Evolutionary conservation across 2,797 vertebrate species (phyloP).

Genomic region (Pteropus rufus): DNA sequence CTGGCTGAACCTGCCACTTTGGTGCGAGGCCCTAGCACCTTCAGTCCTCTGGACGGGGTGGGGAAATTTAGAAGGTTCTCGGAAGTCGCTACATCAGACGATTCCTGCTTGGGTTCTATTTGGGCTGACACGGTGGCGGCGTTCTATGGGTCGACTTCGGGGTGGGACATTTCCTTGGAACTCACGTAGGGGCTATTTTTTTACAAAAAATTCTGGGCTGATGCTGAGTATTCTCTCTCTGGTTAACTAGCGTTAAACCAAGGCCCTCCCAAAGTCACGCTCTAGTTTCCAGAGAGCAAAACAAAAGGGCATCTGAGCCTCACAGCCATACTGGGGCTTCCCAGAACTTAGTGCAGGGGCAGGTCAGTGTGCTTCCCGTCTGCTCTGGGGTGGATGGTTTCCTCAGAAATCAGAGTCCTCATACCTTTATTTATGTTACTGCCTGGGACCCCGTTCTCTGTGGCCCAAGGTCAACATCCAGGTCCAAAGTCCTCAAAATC

Average conservation of each 20-base stretch:
- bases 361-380: not conserved
- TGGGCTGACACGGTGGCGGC: too few species aligned
- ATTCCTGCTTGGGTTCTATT: too few species aligned
- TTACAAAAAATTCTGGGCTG: not conserved
- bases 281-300: not conserved
- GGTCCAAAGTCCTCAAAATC: not conserved
- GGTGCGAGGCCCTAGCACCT: too few species aligned
- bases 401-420: not conserved
- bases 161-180: not conserved
- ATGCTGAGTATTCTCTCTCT: not conserved
- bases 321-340: not conserved
- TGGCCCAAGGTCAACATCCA: not conserved
- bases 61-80: too few species aligned
- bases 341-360: not conserved
- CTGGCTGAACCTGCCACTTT: too few species aligned
- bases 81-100: too few species aligned
- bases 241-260: not conserved
- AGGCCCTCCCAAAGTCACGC: not conserved
- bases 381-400: not conserved
- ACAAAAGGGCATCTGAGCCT: not conserved
- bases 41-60: too few species aligned
- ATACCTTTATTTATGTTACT: not conserved
- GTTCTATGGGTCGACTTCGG: accelerated
- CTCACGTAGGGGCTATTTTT: not conserved
- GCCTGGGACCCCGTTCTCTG: not conserved